A percentile compares a stretch with the other conserved stretches of the same genome.
These are phyloP conservation scores for Volucella inflata DNA, from an alignment of 2,888 invertebrate species.

Conservation along the genomic window DNA sequence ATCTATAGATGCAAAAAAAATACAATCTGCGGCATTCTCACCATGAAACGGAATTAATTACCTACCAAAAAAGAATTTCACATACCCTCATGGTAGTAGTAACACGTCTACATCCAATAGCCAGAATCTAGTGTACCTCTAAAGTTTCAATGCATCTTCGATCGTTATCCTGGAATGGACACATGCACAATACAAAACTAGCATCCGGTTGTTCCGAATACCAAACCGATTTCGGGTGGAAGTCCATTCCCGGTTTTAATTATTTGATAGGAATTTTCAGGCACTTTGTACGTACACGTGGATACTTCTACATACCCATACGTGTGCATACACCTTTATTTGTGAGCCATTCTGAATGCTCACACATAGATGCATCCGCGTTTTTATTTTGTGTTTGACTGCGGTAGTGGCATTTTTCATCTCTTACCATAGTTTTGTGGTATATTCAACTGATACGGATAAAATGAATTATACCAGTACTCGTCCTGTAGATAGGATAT, in stretches of 20 bases:
- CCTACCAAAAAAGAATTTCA: constrained; percentile 48
- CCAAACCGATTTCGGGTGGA: constrained; percentile 31
- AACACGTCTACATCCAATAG: neutral
- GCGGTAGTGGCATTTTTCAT: constrained; percentile 56
- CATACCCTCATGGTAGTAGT: neutral
- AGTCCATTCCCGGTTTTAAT: constrained; percentile 62
- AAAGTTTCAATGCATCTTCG: constrained; percentile 31
- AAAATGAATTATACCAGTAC: constrained; percentile 34
- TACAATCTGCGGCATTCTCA: neutral
- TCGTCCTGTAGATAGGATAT: constrained; percentile 4
- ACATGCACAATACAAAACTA: constrained; percentile 3
- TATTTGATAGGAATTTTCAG: constrained; percentile 70
- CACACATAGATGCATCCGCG: constrained; percentile 8
- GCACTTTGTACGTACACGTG: constrained; percentile 44
- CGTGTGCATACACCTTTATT: neutral
- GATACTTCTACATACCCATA: neutral
- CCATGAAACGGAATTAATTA: constrained; percentile 53
- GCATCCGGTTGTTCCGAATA: constrained; percentile 7
- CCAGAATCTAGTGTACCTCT: neutral
- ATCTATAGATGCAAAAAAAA: neutral
- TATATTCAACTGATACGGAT: constrained; percentile 56
- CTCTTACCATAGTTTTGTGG: constrained; percentile 40
- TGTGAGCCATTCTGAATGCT: neutral
- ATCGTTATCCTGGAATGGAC: constrained; percentile 47
- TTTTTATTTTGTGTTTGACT: constrained; percentile 20